A percentile compares a stretch with the other conserved stretches of the same genome.
Conservation (phyloP, 2,113 vertebrate species). For the Oenanthe melanoleuca region DNA sequence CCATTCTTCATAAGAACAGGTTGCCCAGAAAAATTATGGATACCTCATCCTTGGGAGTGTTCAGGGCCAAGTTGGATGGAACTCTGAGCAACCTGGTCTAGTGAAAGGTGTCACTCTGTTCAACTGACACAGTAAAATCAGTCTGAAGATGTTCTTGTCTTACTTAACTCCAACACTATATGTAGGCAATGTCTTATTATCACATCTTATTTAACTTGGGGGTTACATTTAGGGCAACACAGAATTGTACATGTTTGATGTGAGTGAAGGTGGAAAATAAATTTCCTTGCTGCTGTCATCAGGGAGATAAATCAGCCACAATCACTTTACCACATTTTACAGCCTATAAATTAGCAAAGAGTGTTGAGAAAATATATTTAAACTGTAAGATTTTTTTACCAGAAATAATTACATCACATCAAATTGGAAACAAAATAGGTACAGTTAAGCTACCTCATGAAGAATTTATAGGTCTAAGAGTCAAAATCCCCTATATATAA, state of each 20-base stretch:
- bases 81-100: neutral
- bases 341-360: neutral
- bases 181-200: neutral
- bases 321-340: neutral
- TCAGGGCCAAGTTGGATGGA: neutral
- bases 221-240: neutral
- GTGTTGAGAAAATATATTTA: neutral
- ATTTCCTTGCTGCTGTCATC: neutral
- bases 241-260: neutral
- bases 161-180: neutral
- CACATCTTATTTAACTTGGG: neutral
- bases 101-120: neutral
- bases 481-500: accelerated
- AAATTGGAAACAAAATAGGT: neutral
- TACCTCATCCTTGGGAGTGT: neutral
- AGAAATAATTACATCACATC: neutral
- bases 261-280: neutral
- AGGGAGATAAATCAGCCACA: neutral
- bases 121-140: neutral
- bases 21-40: neutral
- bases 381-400: neutral
- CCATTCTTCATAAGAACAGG: neutral
- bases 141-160: neutral
- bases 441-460: neutral
- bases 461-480: neutral